Conservation (phyloP, 2,888 invertebrate species). For the Melanophora roralis region DNA sequence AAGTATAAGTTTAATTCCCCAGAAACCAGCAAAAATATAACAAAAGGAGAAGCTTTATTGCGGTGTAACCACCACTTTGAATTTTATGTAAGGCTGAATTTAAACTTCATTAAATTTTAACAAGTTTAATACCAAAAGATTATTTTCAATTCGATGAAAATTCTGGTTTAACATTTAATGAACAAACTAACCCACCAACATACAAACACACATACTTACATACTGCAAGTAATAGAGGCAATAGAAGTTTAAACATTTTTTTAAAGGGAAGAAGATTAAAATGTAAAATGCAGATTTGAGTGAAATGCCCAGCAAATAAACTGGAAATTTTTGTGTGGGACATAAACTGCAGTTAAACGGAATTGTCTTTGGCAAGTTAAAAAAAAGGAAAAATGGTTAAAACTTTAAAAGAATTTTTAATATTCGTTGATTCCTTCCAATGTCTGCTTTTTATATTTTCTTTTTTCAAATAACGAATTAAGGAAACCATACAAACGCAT, state of each 20-base stretch:
- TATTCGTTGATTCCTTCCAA: not conserved
- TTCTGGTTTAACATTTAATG: constrained; percentile 14
- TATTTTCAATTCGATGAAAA: constrained; percentile 45
- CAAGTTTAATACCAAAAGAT: constrained; percentile 55
- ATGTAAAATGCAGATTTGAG: constrained; percentile 15
- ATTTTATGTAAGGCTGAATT: constrained; percentile 19
- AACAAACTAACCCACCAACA: not conserved
- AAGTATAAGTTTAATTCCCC: constrained; percentile 11
- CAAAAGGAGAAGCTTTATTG: not conserved
- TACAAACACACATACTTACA: not conserved
- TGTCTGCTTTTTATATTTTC: not conserved
- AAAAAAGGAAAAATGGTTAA: not conserved
- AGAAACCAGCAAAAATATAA: not conserved
- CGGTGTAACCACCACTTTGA: not conserved
- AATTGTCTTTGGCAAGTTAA: constrained; percentile 18
- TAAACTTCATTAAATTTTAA: constrained; percentile 54
- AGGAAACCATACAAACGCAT: not conserved
- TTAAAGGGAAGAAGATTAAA: not conserved
- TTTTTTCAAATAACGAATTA: constrained; percentile 22
- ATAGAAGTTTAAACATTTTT: not conserved
- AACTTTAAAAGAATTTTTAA: not conserved
- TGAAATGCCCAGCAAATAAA: not conserved
- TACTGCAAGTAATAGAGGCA: not conserved
- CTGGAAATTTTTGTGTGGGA: constrained; percentile 12
- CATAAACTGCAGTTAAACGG: constrained; percentile 25